A percentile compares a stretch with the other conserved stretches of the same genome.
Evolutionary conservation across 2,797 vertebrate species (phyloP).

Genomic region (Channa striata): DNA sequence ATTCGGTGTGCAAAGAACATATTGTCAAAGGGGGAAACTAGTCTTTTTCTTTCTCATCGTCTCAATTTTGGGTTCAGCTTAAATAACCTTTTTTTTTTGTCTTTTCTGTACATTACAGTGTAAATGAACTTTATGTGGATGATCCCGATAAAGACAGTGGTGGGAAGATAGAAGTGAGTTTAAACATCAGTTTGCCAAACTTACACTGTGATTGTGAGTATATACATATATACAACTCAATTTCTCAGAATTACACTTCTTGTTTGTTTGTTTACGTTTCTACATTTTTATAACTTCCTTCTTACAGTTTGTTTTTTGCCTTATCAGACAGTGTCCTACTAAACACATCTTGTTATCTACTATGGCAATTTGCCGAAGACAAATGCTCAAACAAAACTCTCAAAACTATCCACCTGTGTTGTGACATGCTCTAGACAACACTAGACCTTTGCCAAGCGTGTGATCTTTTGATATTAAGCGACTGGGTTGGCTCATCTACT

Average conservation of each 20-base stretch:
- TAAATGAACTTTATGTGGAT: conserved; percentile 98
- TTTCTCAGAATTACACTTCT: conserved; percentile 47
- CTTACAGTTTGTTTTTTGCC: conserved; percentile 4
- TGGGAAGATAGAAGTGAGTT: conserved; percentile 97
- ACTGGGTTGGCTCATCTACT: conserved; percentile 36
- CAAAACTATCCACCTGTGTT: conserved; percentile 40
- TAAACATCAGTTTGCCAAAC: conserved; percentile 97
- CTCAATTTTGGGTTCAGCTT: not conserved
- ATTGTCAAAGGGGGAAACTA: not conserved
- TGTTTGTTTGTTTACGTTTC: conserved; percentile 38
- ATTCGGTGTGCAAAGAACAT: not conserved
- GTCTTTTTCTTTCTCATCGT: not conserved
- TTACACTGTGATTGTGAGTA: conserved; percentile 98
- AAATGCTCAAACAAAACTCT: conserved; percentile 43
- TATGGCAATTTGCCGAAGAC: conserved; percentile 12
- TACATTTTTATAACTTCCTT: conserved; percentile 7
- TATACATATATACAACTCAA: conserved; percentile 57
- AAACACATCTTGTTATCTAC: conserved; percentile 18
- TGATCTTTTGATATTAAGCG: not conserved
- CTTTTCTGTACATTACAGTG: conserved; percentile 81
- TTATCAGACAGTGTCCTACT: conserved; percentile 15
- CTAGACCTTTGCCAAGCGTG: not conserved
- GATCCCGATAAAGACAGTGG: conserved; percentile 99
- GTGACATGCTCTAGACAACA: conserved; percentile 27
- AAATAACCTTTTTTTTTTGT: conserved; percentile 19